These are phyloP conservation scores for Leptonema lineaticorne DNA, from an alignment of 1,140 invertebrate species.

Conservation along the genomic window DNA sequence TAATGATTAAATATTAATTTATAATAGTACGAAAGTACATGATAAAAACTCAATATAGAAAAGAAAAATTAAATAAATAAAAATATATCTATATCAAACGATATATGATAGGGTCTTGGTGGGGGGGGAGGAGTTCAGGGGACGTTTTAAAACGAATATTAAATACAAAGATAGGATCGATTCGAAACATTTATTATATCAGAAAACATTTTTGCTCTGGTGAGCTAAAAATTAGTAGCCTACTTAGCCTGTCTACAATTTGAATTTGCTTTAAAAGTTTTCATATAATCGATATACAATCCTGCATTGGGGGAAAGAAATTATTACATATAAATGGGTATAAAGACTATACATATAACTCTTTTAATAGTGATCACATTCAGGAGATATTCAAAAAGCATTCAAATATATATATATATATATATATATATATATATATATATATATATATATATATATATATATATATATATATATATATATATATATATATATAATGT, in stretches of 20 bases:
- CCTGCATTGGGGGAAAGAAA: conserved; percentile 5
- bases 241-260: conserved; percentile 18
- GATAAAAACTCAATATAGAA: no score
- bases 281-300: conserved; percentile 13
- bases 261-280: conserved; percentile 5
- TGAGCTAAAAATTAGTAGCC: conserved; percentile 16
- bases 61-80: no score
- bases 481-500: background rate
- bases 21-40: no score
- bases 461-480: background rate
- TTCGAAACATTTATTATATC: conserved; percentile 19
- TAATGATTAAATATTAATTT: no score
- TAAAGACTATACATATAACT: conserved; percentile 1
- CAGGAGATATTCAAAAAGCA: conserved; percentile 13
- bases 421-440: conserved; percentile 8
- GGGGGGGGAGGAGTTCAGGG: no score
- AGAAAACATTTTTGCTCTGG: conserved; percentile 14
- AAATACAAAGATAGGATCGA: background rate
- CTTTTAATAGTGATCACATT: conserved; percentile 15
- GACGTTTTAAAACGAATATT: no score
- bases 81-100: no score
- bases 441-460: conserved; percentile 12
- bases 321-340: conserved; percentile 9
- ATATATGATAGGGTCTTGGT: no score
- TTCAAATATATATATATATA: conserved; percentile 17